Evolutionary conservation across 30 jellyfish, hydroid and myxozoan genomes (phyloP).

Genomic region (Aurelia aurita complex sp. Pacific): DNA sequence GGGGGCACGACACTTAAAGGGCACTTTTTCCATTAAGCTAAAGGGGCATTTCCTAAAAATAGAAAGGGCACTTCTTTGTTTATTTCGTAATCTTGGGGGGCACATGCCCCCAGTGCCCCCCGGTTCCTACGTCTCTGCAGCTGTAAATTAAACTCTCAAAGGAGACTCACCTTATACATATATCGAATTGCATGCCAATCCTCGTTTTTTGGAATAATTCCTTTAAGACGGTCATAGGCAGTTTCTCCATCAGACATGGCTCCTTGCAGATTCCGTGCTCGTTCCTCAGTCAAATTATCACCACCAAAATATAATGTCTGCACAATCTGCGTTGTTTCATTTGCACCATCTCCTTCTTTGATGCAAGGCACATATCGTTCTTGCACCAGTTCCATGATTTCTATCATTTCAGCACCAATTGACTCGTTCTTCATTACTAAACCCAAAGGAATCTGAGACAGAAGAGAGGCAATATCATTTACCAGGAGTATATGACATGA

Average conservation of each 20-base stretch:
- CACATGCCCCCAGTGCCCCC: too few species aligned
- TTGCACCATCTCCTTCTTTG: neutral
- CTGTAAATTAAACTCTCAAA: neutral
- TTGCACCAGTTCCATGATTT: constrained; percentile 4
- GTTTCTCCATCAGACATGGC: constrained; percentile 30
- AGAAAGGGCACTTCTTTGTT: too few species aligned
- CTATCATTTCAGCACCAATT: too few species aligned
- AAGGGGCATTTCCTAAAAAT: too few species aligned
- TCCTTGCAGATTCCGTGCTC: constrained; percentile 16
- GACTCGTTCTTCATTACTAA: constrained; percentile 6
- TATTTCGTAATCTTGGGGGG: too few species aligned
- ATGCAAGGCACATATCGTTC: constrained; percentile 10
- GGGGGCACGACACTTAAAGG: too few species aligned
- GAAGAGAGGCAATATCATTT: neutral
- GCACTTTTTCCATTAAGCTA: too few species aligned
- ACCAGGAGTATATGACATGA: neutral
- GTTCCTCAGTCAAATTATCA: constrained; percentile 28
- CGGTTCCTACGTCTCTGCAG: too few species aligned
- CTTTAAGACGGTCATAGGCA: constrained; percentile 38
- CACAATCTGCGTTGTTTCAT: neutral
- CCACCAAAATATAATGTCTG: constrained; percentile 21
- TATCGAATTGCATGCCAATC: constrained; percentile 8
- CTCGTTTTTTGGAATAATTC: constrained; percentile 12
- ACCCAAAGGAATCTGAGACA: constrained; percentile 16
- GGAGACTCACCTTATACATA: constrained; percentile 6